These are phyloP conservation scores for Pygoscelis adeliae DNA, from an alignment of 2,113 vertebrate species.

Conservation along the genomic window DNA sequence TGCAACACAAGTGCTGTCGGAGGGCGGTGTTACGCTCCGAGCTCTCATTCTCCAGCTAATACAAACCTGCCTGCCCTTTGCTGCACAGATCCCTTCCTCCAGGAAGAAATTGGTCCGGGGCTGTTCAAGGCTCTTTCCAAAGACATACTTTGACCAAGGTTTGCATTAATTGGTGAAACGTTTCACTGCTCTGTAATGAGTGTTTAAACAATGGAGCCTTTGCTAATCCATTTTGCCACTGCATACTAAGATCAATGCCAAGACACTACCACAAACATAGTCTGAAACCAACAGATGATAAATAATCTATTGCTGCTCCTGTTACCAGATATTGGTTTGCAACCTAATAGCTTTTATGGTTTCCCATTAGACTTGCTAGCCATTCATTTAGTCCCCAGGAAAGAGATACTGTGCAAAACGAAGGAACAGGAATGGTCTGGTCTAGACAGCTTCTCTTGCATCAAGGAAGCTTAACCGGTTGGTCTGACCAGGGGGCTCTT, in stretches of 20 bases:
- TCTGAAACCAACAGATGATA: constrained; percentile 15
- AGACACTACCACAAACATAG: not conserved
- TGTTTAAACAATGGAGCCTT: not conserved
- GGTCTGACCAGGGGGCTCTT: accelerated
- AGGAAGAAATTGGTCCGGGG: not conserved
- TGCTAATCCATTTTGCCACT: constrained; percentile 42
- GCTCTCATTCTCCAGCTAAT: not conserved
- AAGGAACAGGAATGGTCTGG: not conserved
- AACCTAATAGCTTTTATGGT: constrained; percentile 46
- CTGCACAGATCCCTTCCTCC: not conserved
- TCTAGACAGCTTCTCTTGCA: not conserved
- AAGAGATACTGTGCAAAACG: not conserved
- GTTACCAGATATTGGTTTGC: constrained; percentile 58
- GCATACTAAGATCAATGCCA: constrained; percentile 9
- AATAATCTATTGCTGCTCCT: constrained; percentile 46
- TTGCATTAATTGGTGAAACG: constrained; percentile 1
- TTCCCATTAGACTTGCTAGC: constrained; percentile 7
- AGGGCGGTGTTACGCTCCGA: not conserved
- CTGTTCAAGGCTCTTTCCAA: not conserved
- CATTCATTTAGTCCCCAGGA: not conserved
- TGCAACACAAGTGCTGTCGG: not conserved
- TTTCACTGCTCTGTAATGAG: not conserved
- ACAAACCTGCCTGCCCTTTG: not conserved
- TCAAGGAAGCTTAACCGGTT: not conserved
- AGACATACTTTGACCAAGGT: not conserved